A percentile compares a stretch with the other conserved stretches of the same genome.
phyloP scores from a whole-genome alignment of 2,888 invertebrate species.

The Eugnorisma glareosa region DNA sequence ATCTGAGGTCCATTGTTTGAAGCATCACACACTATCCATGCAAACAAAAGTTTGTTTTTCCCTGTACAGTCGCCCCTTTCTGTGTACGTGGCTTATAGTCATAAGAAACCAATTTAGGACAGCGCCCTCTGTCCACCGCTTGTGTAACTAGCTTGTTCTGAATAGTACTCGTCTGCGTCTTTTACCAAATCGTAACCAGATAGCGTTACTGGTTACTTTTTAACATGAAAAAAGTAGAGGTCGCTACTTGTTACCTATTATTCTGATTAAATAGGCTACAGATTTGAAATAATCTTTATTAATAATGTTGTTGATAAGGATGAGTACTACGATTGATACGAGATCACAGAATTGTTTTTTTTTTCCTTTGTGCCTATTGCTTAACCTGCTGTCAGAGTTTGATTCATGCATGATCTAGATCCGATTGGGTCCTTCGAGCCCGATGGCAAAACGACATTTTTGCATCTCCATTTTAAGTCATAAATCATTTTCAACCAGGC shows the following conservation, averaged over 20 bases:
- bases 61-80: not conserved
- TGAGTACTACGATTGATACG: too few species aligned
- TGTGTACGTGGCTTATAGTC: too few species aligned
- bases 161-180: not conserved
- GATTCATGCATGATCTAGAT: not conserved
- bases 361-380: too few species aligned
- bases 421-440: not conserved
- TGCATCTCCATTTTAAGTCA: not conserved
- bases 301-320: not conserved
- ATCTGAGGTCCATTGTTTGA: not conserved
- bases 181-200: not conserved
- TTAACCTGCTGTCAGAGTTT: too few species aligned
- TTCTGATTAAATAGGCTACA: not conserved
- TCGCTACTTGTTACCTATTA: not conserved
- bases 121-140: constrained; percentile 27
- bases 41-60: not conserved
- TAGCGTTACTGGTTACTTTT: not conserved
- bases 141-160: not conserved
- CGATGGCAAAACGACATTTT: not conserved
- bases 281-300: not conserved
- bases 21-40: not conserved
- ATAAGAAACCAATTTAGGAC: not conserved
- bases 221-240: constrained; percentile 14
- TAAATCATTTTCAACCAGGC: not conserved
- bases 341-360: not conserved